A percentile compares a stretch with the other conserved stretches of the same genome.
These are phyloP conservation scores for Reinhardtius hippoglossoides DNA, from an alignment of 2,113 vertebrate genomes.

Conservation along the genomic window DNA sequence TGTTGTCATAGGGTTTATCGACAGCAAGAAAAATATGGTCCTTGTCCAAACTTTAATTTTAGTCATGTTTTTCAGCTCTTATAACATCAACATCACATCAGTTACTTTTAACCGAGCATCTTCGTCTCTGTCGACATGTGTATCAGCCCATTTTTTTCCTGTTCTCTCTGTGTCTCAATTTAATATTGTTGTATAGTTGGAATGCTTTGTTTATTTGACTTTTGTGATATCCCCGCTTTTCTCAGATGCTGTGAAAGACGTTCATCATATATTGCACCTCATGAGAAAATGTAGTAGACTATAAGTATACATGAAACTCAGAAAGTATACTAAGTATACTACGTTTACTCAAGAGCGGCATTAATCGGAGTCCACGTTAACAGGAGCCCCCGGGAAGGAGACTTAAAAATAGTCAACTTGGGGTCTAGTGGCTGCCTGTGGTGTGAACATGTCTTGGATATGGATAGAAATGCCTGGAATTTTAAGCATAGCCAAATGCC, in stretches of 20 bases:
- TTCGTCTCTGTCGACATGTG: background rate
- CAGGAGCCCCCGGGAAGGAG: background rate
- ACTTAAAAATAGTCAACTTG: slow-evolving; percentile 3
- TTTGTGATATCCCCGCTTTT: background rate
- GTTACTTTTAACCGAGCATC: background rate
- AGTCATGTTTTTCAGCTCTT: background rate
- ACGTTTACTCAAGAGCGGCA: slow-evolving; percentile 82
- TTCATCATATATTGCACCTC: slow-evolving; percentile 43
- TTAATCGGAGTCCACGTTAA: slow-evolving; percentile 17
- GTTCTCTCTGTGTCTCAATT: background rate
- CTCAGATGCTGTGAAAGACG: background rate
- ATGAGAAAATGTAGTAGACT: slow-evolving; percentile 87
- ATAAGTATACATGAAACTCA: slow-evolving; percentile 82
- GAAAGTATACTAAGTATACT: slow-evolving; percentile 87
- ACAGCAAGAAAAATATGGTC: background rate
- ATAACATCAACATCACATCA: background rate
- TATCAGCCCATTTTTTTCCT: too few species aligned
- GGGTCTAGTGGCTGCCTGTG: slow-evolving; percentile 2
- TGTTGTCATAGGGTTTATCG: background rate
- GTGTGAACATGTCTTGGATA: slow-evolving; percentile 6
- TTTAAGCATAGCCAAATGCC: slow-evolving; percentile 44
- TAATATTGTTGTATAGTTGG: background rate
- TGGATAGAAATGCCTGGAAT: slow-evolving; percentile 47
- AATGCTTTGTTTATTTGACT: slow-evolving; percentile 16
- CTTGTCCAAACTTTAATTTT: background rate